phyloP scores from a whole-genome alignment of 2,113 vertebrate genomes.

The Paramormyrops kingsleyae region DNA sequence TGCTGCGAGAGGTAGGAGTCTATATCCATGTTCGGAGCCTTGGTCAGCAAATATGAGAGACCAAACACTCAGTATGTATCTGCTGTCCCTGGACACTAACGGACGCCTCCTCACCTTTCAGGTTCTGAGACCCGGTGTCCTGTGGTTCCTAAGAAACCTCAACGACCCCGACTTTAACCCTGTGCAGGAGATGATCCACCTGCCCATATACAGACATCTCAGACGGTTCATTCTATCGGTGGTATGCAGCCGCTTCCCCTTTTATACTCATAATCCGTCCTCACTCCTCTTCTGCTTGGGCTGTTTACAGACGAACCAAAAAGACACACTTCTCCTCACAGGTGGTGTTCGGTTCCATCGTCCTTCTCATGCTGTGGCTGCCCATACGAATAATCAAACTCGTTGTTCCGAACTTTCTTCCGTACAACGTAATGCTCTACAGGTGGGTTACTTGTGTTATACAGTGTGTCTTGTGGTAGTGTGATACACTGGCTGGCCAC shows the following conservation, averaged over 20 bases:
- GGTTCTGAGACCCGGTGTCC: constrained; percentile 89
- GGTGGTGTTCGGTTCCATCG: constrained; percentile 96
- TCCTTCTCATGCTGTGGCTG: constrained; percentile 96
- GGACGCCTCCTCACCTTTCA: constrained; percentile 32
- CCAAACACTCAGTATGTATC: not conserved
- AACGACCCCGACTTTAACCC: constrained; percentile 97
- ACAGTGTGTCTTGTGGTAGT: not conserved
- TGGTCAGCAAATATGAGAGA: not conserved
- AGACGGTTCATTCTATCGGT: constrained; percentile 93
- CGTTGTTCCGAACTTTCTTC: constrained; percentile 81
- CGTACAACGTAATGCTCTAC: constrained; percentile 97
- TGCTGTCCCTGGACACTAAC: not conserved
- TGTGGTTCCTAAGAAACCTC: constrained; percentile 96
- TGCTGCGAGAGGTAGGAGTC: constrained; percentile 79
- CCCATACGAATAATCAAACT: constrained; percentile 90
- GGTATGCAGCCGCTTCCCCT: constrained; percentile 58
- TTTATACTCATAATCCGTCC: not conserved
- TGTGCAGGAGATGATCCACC: constrained; percentile 97
- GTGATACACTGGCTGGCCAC: no score
- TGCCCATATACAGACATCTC: constrained; percentile 91
- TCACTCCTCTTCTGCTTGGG: no score
- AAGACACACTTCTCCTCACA: constrained; percentile 36
- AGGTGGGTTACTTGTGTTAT: constrained; percentile 61
- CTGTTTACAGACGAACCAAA: not conserved
- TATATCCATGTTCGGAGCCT: not conserved